These are phyloP conservation scores for Magallana nippona DNA, from an alignment of 2,888 invertebrate species.

Conservation along the genomic window DNA sequence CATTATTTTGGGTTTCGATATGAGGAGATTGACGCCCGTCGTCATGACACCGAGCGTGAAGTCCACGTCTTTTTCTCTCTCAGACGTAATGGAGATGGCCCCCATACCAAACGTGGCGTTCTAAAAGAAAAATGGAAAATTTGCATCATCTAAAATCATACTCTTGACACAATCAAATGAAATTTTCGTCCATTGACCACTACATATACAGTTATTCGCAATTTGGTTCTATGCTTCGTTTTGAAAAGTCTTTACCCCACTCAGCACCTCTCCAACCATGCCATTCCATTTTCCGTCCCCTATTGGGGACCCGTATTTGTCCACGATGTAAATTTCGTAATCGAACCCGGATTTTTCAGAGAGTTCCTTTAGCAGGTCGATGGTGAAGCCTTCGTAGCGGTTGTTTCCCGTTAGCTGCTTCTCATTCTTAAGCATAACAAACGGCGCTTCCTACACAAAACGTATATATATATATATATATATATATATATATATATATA, in stretches of 20 bases:
- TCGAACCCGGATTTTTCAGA: constrained; percentile 63
- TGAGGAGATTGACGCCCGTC: constrained; percentile 72
- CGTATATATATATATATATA: background rate
- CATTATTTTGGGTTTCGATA: constrained; percentile 66
- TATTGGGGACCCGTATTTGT: constrained; percentile 60
- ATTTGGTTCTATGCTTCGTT: too few species aligned
- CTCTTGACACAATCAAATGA: too few species aligned
- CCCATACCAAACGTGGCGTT: constrained; percentile 73
- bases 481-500: too few species aligned
- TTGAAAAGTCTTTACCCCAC: constrained; percentile 60
- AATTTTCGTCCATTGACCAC: too few species aligned
- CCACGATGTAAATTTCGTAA: constrained; percentile 66
- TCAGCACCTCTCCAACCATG: constrained; percentile 68
- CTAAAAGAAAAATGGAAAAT: too few species aligned
- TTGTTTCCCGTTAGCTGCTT: constrained; percentile 55
- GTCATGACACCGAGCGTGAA: constrained; percentile 73
- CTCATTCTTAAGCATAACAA: constrained; percentile 64
- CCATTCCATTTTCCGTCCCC: constrained; percentile 65
- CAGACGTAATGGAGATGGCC: constrained; percentile 73
- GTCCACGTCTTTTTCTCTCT: constrained; percentile 70
- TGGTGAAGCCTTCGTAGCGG: constrained; percentile 69
- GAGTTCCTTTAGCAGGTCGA: constrained; percentile 66
- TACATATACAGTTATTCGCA: too few species aligned
- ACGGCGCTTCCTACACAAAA: constrained; percentile 69
- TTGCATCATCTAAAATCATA: too few species aligned